Evolutionary conservation across 23 tunicate genomes (phyloP).

Genomic region (Aplidium turbinatum): DNA sequence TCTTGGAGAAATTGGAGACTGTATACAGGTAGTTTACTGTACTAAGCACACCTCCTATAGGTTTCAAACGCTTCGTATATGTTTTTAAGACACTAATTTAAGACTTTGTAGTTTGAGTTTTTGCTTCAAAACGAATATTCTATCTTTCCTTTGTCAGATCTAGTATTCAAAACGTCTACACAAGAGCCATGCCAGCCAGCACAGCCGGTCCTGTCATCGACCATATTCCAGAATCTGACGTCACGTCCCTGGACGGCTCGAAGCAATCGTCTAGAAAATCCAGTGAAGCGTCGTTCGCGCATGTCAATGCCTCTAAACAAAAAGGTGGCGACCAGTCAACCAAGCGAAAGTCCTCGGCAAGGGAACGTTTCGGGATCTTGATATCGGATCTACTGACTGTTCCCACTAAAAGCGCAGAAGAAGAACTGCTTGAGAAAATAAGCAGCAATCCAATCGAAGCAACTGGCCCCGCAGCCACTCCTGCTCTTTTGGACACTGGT

Average conservation of each 20-base stretch:
- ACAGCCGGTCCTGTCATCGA: conserved; percentile 41
- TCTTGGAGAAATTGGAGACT: conserved; percentile 50
- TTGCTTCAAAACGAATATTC: not conserved
- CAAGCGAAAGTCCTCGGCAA: conserved; percentile 4
- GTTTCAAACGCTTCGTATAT: not conserved
- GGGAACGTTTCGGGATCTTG: conserved; percentile 29
- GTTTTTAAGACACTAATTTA: not conserved
- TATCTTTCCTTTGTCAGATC: conserved; percentile 20
- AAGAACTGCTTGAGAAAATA: conserved; percentile 30
- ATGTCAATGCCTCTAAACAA: conserved; percentile 9
- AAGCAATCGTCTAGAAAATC: not conserved
- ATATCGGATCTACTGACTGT: conserved; percentile 39
- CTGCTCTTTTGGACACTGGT: too few species aligned
- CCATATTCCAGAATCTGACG: conserved; percentile 28
- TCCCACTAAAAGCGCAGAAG: conserved; percentile 15
- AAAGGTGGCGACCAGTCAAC: not conserved
- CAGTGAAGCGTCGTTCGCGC: not conserved
- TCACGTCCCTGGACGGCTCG: too few species aligned
- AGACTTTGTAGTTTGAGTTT: too few species aligned
- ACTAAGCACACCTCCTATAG: too few species aligned
- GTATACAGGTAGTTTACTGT: conserved; percentile 70
- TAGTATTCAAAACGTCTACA: conserved; percentile 23
- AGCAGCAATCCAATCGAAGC: not conserved
- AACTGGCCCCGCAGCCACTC: too few species aligned
- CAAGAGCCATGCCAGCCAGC: conserved; percentile 46